Percentiles rank a stretch among this genome's conserved stretches.
phyloP scores from a whole-genome alignment of 2,113 vertebrate genomes.

The Anhinga anhinga region DNA sequence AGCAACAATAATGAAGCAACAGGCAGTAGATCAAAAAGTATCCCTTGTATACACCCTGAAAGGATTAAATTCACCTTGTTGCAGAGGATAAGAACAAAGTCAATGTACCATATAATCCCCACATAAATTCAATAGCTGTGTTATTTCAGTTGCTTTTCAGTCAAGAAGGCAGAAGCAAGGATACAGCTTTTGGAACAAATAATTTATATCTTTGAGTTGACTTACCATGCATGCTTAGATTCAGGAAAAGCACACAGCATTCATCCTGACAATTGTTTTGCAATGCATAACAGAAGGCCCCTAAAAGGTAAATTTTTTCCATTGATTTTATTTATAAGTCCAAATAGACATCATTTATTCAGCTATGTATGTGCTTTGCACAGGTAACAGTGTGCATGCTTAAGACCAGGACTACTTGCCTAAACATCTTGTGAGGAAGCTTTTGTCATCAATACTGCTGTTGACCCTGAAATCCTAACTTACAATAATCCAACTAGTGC shows the following conservation, averaged over 20 bases:
- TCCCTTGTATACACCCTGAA: background rate
- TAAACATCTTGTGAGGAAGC: background rate
- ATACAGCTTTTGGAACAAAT: background rate
- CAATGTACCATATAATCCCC: background rate
- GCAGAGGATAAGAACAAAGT: slow-evolving; percentile 10
- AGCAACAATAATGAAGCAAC: background rate
- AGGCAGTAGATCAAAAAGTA: background rate
- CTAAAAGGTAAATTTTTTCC: background rate
- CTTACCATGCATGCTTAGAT: background rate
- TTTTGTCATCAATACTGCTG: background rate
- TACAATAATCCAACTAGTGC: background rate
- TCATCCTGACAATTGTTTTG: background rate
- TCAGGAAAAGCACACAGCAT: background rate
- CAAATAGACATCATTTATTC: background rate
- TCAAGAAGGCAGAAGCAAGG: background rate
- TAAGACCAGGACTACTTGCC: background rate
- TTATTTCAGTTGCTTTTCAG: slow-evolving; percentile 9
- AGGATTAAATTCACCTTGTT: slow-evolving; percentile 17
- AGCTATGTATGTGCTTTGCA: background rate
- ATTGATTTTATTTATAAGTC: background rate
- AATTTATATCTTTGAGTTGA: slow-evolving; percentile 6
- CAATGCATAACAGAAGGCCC: background rate
- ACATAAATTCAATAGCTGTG: background rate
- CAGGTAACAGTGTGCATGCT: background rate
- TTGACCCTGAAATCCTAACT: background rate